These are phyloP conservation scores for Notarius quadriscutis DNA, from an alignment of 2,113 vertebrate genomes.

Conservation along the genomic window DNA sequence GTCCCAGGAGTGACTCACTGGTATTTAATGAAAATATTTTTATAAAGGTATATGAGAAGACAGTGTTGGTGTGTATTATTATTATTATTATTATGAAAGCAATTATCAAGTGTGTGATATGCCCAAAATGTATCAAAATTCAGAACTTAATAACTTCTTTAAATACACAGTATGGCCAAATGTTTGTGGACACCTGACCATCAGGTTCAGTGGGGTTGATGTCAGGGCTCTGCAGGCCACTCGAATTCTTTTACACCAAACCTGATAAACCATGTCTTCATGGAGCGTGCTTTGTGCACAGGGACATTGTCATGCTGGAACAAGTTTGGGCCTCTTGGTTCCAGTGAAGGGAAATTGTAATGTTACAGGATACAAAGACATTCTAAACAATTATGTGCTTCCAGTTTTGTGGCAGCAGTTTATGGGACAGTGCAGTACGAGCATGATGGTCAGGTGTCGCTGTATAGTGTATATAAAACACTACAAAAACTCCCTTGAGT, in stretches of 20 bases:
- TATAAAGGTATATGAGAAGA: conserved; percentile 69
- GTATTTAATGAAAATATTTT: conserved; percentile 78
- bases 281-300: not conserved
- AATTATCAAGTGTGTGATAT: not conserved
- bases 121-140: not conserved
- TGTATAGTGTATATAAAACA: not conserved
- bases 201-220: not conserved
- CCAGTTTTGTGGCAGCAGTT: not conserved
- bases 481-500: not conserved
- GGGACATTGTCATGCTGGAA: not conserved
- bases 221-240: not conserved
- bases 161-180: not conserved
- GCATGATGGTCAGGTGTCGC: not conserved
- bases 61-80: not conserved
- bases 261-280: not conserved
- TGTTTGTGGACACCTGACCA: not conserved
- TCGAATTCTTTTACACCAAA: not conserved
- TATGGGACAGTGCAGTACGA: not conserved
- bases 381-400: not conserved
- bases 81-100: not conserved
- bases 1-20: conserved; percentile 57
- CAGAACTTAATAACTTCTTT: not conserved
- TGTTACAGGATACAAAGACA: not conserved
- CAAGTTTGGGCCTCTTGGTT: not conserved
- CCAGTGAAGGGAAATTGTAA: not conserved